Evolutionary conservation across 1,140 invertebrate genomes (phyloP), one percentile per base, ranked within the genome.

Genomic region (Batillaria attramentaria): DNA sequence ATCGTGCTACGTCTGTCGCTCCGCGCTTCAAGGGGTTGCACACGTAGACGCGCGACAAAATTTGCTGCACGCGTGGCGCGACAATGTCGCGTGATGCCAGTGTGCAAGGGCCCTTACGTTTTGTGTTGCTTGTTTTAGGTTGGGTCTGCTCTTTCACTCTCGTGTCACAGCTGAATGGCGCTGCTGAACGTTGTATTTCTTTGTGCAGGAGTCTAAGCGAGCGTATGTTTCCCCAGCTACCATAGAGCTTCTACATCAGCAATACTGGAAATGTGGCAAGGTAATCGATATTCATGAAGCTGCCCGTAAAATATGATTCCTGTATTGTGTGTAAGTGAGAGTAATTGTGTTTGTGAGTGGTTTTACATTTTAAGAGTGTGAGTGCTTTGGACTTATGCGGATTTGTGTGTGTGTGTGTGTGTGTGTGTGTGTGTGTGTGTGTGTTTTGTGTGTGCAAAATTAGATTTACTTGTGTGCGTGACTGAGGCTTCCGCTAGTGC

Each of bases 141-240:
- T n/a, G n/a, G n/a, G n/a, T n/a, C n/a, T n/a, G n/a, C n/a, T n/a
- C n/a, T n/a, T n/a, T n/a, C n/a, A n/a, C n/a, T n/a, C n/a, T n/a
- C n/a, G n/a, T n/a, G n/a, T n/a, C n/a, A n/a, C n/a, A n/a, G n/a
- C n/a, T n/a, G n/a, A n/a, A n/a, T n/a, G n/a, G n/a, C n/a, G n/a
- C n/a, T n/a, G n/a, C n/a, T n/a, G 20, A 41, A 20, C 6, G 18
- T 3, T 41, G 66, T 35, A 28, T 60, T 72, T 28, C 81, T 50
- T 75, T 20, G 84, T 86, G 35, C 74, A 91, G 91, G 97, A 98
- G 91, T 97, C 96, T 0, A 98, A 98, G 91, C 92, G 97, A 85
- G 97, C 97, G 24, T 98, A 97, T 92, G 97, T 98, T 28, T 96
- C 94, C 86, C 97, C 98, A 1, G 93, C 95, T 33, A 93, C 93